Conservation (phyloP, 2,797 vertebrate species). For the Pelobates cultripes region DNA sequence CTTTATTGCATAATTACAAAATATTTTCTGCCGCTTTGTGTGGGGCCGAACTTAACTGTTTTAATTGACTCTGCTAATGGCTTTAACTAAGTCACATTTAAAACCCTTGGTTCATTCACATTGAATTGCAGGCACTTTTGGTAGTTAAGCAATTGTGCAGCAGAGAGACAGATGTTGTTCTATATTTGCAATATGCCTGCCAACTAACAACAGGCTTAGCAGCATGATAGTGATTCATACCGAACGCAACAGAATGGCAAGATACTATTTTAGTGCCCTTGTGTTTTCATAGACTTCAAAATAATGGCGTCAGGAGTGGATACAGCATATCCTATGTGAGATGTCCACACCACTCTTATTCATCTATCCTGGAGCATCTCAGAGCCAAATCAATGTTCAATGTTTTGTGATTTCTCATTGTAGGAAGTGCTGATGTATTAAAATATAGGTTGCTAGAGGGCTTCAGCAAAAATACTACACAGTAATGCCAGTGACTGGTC, state of each 20-base stretch:
- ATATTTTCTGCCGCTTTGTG: background rate
- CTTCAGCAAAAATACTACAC: too few relatives aligned
- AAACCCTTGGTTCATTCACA: slow-evolving; percentile 22
- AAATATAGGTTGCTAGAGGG: too few relatives aligned
- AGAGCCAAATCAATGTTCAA: background rate
- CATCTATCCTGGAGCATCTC: background rate
- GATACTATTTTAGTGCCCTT: slow-evolving; percentile 29
- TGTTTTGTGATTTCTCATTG: background rate
- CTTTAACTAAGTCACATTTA: slow-evolving; percentile 25
- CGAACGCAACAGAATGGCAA: slow-evolving; percentile 32
- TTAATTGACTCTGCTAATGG: slow-evolving; percentile 10
- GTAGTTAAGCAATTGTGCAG: slow-evolving; percentile 41
- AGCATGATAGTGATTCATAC: slow-evolving; percentile 36
- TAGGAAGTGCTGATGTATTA: background rate
- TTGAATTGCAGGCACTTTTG: slow-evolving; percentile 33
- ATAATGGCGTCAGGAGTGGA: background rate
- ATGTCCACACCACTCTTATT: background rate
- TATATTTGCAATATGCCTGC: slow-evolving; percentile 45
- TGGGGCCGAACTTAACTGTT: slow-evolving; percentile 1
- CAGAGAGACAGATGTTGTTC: slow-evolving; percentile 51
- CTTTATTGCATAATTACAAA: background rate
- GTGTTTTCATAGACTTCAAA: background rate
- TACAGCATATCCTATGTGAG: background rate
- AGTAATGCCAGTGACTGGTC: too few relatives aligned
- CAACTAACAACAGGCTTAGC: slow-evolving; percentile 28